Conservation (phyloP, 2,888 invertebrate species). For the Trichacis sp. region DNA sequence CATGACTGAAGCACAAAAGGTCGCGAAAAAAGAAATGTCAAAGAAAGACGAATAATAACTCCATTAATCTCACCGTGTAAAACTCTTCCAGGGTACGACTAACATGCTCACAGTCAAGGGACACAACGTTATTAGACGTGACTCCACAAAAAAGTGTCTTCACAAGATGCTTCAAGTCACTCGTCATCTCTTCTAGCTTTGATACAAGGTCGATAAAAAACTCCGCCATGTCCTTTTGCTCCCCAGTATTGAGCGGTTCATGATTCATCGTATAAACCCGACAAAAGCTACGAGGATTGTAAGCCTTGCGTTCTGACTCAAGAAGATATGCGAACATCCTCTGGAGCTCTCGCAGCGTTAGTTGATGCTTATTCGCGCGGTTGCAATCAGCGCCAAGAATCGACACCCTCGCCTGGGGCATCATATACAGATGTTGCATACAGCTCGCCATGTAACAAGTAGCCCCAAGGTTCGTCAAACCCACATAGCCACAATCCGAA, state of each 20-base stretch:
- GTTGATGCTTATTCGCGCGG: constrained; percentile 81
- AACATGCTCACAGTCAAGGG: constrained; percentile 94
- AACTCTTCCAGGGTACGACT: constrained; percentile 95
- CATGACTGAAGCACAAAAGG: no score
- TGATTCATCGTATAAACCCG: constrained; percentile 98
- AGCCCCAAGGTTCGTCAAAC: constrained; percentile 93
- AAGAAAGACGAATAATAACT: no score
- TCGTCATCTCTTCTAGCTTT: constrained; percentile 95
- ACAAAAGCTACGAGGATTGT: constrained; percentile 95
- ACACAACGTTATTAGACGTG: constrained; percentile 94
- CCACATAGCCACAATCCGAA: constrained; percentile 94
- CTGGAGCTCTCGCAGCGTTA: constrained; percentile 88
- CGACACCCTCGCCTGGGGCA: constrained; percentile 91
- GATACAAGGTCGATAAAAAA: constrained; percentile 97
- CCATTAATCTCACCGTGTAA: constrained; percentile 95
- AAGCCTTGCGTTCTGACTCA: constrained; percentile 95
- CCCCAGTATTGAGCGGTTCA: constrained; percentile 94
- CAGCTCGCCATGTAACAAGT: constrained; percentile 98
- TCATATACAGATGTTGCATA: constrained; percentile 97
- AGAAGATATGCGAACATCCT: constrained; percentile 94
- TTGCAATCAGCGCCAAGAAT: constrained; percentile 83
- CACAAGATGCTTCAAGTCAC: constrained; percentile 87
- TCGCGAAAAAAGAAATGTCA: no score
- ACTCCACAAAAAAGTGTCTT: constrained; percentile 94
- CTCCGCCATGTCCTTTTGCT: constrained; percentile 98